A percentile compares a stretch with the other conserved stretches of the same genome.
phyloP scores from a whole-genome alignment of 2,888 invertebrate genomes.

The Patella depressa region DNA sequence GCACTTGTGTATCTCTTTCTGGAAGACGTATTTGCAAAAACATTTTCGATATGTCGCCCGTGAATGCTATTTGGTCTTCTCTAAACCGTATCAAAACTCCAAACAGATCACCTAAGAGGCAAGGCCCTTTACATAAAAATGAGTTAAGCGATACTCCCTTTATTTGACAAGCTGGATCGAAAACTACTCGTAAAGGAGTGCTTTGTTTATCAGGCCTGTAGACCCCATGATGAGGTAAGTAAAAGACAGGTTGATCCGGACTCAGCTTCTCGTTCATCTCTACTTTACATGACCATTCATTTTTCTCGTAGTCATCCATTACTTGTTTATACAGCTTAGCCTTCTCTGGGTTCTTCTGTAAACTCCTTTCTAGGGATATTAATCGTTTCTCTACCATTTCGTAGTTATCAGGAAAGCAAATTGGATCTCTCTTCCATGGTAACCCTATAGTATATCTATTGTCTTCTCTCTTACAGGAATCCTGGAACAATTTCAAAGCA shows the following conservation, averaged over 20 bases:
- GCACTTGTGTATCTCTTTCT: background rate
- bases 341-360: slow-evolving; percentile 9
- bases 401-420: background rate
- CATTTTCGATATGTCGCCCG: slow-evolving; percentile 10
- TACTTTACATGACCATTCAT: slow-evolving; percentile 12
- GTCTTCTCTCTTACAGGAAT: slow-evolving; percentile 17
- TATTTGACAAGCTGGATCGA: slow-evolving; percentile 24
- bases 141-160: slow-evolving; percentile 16
- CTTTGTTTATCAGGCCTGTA: slow-evolving; percentile 23
- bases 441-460: slow-evolving; percentile 8
- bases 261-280: background rate
- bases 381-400: background rate
- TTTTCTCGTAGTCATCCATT: background rate
- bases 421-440: background rate
- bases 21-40: background rate
- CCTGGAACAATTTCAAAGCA: slow-evolving; percentile 17
- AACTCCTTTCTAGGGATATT: background rate
- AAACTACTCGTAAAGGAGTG: slow-evolving; percentile 21
- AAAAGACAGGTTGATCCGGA: slow-evolving; percentile 4
- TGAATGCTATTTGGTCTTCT: slow-evolving; percentile 2
- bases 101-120: slow-evolving; percentile 14
- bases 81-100: slow-evolving; percentile 13
- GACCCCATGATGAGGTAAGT: slow-evolving; percentile 27
- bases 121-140: slow-evolving; percentile 13
- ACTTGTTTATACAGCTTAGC: background rate